phyloP scores from a whole-genome alignment of 2,113 vertebrate species.

The Notechis scutatus region DNA sequence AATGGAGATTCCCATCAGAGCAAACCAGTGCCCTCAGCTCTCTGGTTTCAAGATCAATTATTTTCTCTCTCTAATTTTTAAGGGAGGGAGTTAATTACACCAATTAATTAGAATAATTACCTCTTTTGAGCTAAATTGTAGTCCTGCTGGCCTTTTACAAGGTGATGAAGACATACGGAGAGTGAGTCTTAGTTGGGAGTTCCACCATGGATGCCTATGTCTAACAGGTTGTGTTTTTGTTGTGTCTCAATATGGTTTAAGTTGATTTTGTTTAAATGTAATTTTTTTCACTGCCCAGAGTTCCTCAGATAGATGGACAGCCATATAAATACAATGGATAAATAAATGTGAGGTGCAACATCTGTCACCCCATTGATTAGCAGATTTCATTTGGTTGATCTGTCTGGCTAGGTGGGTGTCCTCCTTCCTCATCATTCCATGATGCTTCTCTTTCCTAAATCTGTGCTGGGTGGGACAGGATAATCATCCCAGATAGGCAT shows the following conservation, averaged over 20 bases:
- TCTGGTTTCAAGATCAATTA: not conserved
- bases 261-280: not conserved
- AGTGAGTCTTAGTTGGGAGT: not conserved
- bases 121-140: not conserved
- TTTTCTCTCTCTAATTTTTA: not conserved
- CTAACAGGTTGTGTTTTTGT: not conserved
- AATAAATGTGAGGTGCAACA: not conserved
- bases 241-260: not conserved
- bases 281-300: not conserved
- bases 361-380: not conserved
- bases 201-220: not conserved
- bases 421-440: not conserved
- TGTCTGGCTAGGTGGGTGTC: no score
- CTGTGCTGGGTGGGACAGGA: not conserved
- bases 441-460: not conserved
- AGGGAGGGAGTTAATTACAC: not conserved
- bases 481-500: not conserved
- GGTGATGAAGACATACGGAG: not conserved
- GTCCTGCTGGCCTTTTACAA: not conserved
- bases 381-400: not conserved
- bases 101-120: not conserved
- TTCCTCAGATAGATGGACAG: not conserved
- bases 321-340: not conserved
- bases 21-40: not conserved
- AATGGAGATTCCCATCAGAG: not conserved